These are phyloP conservation scores for Rhea pennata DNA, from an alignment of 2,113 vertebrate genomes.

Conservation along the genomic window DNA sequence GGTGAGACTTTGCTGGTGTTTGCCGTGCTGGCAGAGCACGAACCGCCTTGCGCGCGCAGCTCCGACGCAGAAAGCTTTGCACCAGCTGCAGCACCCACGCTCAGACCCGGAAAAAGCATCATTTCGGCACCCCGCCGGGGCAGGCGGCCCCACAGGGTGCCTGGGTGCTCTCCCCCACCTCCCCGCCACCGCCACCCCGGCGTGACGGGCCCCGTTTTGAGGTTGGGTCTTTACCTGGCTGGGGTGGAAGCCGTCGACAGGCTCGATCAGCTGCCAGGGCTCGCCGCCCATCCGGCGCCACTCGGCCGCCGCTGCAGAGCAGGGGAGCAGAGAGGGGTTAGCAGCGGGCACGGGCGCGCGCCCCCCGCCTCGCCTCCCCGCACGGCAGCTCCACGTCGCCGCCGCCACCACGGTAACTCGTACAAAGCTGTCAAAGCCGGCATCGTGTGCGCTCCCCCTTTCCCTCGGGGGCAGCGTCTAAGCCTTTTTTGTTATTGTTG, in stretches of 20 bases:
- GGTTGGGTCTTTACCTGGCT: conserved; percentile 66
- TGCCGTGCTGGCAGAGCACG: not conserved
- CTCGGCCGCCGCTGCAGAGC: conserved; percentile 57
- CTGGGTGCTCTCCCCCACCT: too few relatives aligned
- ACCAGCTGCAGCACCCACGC: not conserved
- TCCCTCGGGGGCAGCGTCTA: conserved; percentile 36
- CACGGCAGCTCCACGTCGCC: too few relatives aligned
- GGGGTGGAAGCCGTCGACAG: conserved; percentile 81
- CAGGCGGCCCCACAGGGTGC: too few relatives aligned
- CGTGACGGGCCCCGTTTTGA: fast-evolving
- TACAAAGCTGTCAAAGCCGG: not conserved
- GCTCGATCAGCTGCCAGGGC: conserved; percentile 79
- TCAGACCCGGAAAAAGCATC: not conserved
- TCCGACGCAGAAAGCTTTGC: not conserved
- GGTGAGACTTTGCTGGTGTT: not conserved
- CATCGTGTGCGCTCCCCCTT: not conserved
- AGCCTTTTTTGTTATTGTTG: not conserved
- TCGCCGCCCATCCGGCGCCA: conserved; percentile 75
- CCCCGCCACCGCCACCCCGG: too few relatives aligned
- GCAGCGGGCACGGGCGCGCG: not conserved
- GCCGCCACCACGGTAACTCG: too few relatives aligned
- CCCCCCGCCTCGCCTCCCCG: not conserved
- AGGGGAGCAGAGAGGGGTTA: not conserved
- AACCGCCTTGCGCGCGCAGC: not conserved
- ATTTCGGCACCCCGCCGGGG: not conserved